Percentiles rank a stretch among this genome's conserved stretches.
These are phyloP conservation scores for Erebia palarica DNA, from an alignment of 2,888 invertebrate genomes.

Conservation along the genomic window DNA sequence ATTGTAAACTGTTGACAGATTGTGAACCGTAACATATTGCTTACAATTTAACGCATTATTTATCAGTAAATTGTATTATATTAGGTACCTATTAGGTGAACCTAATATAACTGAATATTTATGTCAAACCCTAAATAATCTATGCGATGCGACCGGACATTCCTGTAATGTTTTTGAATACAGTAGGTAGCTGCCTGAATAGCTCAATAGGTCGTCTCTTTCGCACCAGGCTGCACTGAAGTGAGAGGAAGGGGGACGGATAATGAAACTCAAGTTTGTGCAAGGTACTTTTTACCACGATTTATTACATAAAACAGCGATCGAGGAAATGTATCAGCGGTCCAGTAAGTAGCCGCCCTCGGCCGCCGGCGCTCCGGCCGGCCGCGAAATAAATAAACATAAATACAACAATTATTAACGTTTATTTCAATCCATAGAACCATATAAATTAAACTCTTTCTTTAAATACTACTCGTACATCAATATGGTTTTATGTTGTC, in stretches of 20 bases:
- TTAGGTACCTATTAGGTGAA: too few species aligned
- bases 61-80: too few species aligned
- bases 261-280: slow-evolving; percentile 64
- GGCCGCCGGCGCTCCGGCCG: slow-evolving; percentile 43
- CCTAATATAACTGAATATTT: too few species aligned
- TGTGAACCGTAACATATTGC: too few species aligned
- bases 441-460: slow-evolving; percentile 75
- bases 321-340: slow-evolving; percentile 59
- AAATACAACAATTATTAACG: slow-evolving; percentile 79
- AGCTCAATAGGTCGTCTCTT: too few species aligned
- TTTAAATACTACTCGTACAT: slow-evolving; percentile 75
- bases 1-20: too few species aligned
- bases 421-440: slow-evolving; percentile 82
- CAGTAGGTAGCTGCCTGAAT: too few species aligned
- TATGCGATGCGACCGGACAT: too few species aligned
- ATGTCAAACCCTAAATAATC: too few species aligned
- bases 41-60: too few species aligned
- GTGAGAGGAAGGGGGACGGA: not conserved
- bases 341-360: slow-evolving; percentile 40
- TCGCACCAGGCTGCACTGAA: not conserved
- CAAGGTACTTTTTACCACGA: slow-evolving; percentile 67
- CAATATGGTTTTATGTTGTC: slow-evolving; percentile 74
- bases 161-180: too few species aligned
- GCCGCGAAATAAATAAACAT: slow-evolving; percentile 62
- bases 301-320: slow-evolving; percentile 72